Conservation (phyloP, 2,797 vertebrate species). For the Oryzias dopingdopingensis region DNA sequence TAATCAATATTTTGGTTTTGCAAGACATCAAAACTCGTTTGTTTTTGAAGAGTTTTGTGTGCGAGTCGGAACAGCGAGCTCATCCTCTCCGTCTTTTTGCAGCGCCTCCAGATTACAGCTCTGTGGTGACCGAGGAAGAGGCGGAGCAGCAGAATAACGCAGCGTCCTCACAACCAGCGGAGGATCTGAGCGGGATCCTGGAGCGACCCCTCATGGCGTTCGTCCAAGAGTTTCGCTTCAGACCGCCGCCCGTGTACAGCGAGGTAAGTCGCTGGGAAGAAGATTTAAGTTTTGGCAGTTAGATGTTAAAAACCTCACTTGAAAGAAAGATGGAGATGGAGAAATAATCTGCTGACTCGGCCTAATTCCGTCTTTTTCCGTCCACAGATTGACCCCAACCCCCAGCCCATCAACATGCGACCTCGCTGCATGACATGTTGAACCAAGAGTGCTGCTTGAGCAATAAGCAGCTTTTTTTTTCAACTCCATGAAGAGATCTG, state of each 20-base stretch:
- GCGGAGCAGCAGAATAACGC: slow-evolving; percentile 56
- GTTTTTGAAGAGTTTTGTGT: slow-evolving; percentile 32
- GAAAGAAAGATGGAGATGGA: background rate
- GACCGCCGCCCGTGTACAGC: slow-evolving; percentile 90
- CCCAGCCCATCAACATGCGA: slow-evolving; percentile 75
- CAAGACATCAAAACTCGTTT: slow-evolving; percentile 14
- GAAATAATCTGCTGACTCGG: background rate
- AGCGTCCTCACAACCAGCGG: slow-evolving; percentile 49
- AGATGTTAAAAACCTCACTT: too few species aligned
- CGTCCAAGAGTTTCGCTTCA: slow-evolving; percentile 91
- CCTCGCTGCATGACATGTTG: slow-evolving; percentile 96
- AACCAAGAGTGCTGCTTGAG: slow-evolving; percentile 66
- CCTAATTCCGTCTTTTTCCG: background rate
- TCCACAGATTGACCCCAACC: slow-evolving; percentile 90
- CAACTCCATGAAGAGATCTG: slow-evolving; percentile 67
- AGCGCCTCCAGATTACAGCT: slow-evolving; percentile 94
- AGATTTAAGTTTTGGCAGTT: background rate
- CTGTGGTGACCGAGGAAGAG: slow-evolving; percentile 82
- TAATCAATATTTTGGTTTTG: slow-evolving; percentile 12
- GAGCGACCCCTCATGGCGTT: slow-evolving; percentile 88
- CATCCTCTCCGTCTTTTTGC: slow-evolving; percentile 26
- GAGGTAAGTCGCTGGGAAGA: slow-evolving; percentile 78
- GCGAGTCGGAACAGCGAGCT: slow-evolving; percentile 25
- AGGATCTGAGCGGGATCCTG: slow-evolving; percentile 74
- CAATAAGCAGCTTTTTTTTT: slow-evolving; percentile 53